phyloP scores from a whole-genome alignment of 2,113 vertebrate species.

The Urocolius indicus region DNA sequence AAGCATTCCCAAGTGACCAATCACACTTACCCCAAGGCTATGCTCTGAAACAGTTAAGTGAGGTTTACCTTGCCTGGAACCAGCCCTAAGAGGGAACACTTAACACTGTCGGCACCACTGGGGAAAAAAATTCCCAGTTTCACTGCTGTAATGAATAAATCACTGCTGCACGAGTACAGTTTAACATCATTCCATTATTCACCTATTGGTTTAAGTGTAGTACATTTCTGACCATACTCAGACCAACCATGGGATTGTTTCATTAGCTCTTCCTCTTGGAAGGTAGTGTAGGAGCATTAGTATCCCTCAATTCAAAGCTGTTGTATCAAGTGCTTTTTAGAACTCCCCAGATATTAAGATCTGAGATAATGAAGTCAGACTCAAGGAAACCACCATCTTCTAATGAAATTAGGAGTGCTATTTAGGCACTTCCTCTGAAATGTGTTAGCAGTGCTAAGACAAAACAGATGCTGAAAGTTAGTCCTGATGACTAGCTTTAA shows the following conservation, averaged over 20 bases:
- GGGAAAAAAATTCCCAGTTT: not conserved
- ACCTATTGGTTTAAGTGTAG: not conserved
- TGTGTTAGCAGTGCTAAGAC: not conserved
- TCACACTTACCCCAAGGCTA: not conserved
- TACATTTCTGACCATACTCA: not conserved
- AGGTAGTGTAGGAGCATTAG: not conserved
- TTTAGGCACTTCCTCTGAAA: conserved; percentile 14
- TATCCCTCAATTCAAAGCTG: not conserved
- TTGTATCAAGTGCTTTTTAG: not conserved
- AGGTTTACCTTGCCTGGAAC: not conserved
- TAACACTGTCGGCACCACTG: not conserved
- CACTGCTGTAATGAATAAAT: not conserved
- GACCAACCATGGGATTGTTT: not conserved
- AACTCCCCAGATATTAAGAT: not conserved
- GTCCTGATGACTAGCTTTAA: conserved; percentile 12
- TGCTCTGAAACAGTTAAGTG: not conserved
- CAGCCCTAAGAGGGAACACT: not conserved
- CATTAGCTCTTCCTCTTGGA: not conserved
- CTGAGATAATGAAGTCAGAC: not conserved
- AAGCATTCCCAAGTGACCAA: not conserved
- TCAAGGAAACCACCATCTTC: not conserved
- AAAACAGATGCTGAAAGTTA: conserved; percentile 38
- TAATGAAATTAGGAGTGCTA: conserved; percentile 16
- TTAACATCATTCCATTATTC: not conserved
- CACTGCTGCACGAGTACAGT: not conserved